Evolutionary conservation across 1,140 invertebrate genomes (phyloP), one percentile per base, ranked within the genome.

Genomic region (Sarcophaga bullata): DNA sequence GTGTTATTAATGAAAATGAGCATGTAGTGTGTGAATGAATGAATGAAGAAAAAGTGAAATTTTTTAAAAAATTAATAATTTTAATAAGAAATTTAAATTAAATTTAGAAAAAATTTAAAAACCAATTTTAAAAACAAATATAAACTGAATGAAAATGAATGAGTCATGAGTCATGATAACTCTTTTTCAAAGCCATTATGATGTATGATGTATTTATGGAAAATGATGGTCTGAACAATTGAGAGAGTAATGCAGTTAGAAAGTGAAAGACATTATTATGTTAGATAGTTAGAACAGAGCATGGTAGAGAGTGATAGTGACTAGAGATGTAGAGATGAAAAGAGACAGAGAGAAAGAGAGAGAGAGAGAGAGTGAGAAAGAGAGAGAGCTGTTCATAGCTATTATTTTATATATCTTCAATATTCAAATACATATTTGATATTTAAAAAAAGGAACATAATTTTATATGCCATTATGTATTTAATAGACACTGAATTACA

Each of bases 331-430:
- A 37, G 25, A n/a, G 25, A 37, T 37, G 25, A 37, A 37, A 68
- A n/a, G n/a, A n/a, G n/a, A n/a, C n/a, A n/a, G n/a, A n/a, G n/a
- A n/a, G n/a, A n/a, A n/a, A n/a, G n/a, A n/a, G n/a, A 54, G 82
- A 68, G 52, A 58, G 25, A 85, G 82, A 86, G 47, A 82, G 47
- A 46, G 83, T 84, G 84, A 78, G 82, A 81, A 80, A 84, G 85
- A 87, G 85, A 84, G 84, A 87, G 75, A 52, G 25, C 25, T 37
- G 25, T 37, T 37, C 17, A 78, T 19, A 78, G 49, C 48, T 19
- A 50, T 50, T 11, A 76, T 48, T 49, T 76, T 72, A 37, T 8
- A 72, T 72, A 72, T 25, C 9, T 72, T 25, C 62, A 72, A 72
- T n/a, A n/a, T 25, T 72, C 62, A 72, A 19, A 72, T 72, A 72